Evolutionary conservation across 2,888 invertebrate genomes (phyloP), one percentile per base, ranked within the genome.

Genomic region (Metellina segmentata): DNA sequence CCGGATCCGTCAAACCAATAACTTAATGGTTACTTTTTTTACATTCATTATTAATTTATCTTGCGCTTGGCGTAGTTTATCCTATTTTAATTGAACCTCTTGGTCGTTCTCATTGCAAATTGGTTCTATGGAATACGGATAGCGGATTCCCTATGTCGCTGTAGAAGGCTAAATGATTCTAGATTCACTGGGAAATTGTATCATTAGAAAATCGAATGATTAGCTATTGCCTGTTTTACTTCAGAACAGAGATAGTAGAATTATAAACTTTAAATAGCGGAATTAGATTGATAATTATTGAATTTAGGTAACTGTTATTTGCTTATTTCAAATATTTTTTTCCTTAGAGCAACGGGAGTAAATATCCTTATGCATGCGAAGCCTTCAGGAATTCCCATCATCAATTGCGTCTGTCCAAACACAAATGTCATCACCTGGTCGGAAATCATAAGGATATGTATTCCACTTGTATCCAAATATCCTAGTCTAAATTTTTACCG

Each of bases 401-500:
- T 95, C 61, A 95, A 95, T 92, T 94, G 94, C 86, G 95, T 95
- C 34, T 94, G 95, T 8, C 95, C 95, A 20, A 93, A 94, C 71
- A 93, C 94, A 16, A 95, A 95, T 93, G 94, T 94, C 6, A 95
- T 95, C 93, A 95, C 94, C 0, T 95, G 95, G 95, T 94, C 94
- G 81, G 94, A 95, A 52, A 53, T 94, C 6, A 87, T 93, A 53
- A 51, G 52, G 20, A 85, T 93, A 7, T 89, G 91, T 20, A 19
- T 87, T 16, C 93, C 93, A 6, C 49, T 93, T 11, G 74, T 93
- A 6, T 20, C 72, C 16, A 82, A 91, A 49, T 85, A 93, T 77
- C 94, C 94, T 11, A 91, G 92, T 52, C 74, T 20, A 7, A 81
- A 92, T 48, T 19, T 93, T 16, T 93, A 91, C 49, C 53, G 92